Evolutionary conservation across 2,113 vertebrate species (phyloP).

Genomic region (Neolamprologus ventralis): DNA sequence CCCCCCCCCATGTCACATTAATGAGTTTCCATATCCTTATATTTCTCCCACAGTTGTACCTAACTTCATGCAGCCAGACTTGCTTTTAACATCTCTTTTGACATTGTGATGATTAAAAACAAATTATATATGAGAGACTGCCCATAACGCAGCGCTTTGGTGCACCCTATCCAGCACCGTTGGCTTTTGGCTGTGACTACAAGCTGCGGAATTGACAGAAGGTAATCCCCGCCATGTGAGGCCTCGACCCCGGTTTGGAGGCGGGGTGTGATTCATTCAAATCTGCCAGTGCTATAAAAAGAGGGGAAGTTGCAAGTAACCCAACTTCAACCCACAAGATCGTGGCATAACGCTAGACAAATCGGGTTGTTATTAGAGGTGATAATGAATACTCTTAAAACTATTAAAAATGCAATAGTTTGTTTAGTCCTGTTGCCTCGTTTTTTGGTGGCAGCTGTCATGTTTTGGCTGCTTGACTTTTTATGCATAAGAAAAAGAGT

Average conservation of each 20-base stretch:
- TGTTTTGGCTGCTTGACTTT: slow-evolving; percentile 96
- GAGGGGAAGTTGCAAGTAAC: slow-evolving; percentile 63
- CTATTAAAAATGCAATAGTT: slow-evolving; percentile 82
- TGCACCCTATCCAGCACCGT: not conserved
- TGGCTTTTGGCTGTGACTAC: slow-evolving; percentile 29
- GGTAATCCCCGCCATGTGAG: slow-evolving; percentile 90
- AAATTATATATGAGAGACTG: not conserved
- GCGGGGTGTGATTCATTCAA: slow-evolving; percentile 93
- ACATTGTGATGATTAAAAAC: not conserved
- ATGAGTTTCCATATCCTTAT: not conserved
- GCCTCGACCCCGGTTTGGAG: slow-evolving; percentile 83
- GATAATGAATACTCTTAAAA: slow-evolving; percentile 78
- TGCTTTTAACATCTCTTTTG: not conserved
- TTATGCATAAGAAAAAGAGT: slow-evolving; percentile 88
- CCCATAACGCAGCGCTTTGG: not conserved
- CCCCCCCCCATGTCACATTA: not conserved
- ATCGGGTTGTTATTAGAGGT: slow-evolving; percentile 60
- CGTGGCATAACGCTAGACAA: slow-evolving; percentile 53
- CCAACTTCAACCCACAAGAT: slow-evolving; percentile 67
- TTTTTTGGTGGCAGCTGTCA: slow-evolving; percentile 86
- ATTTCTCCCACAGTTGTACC: not conserved
- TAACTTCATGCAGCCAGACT: not conserved
- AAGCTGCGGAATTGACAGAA: slow-evolving; percentile 59
- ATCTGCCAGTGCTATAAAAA: slow-evolving; percentile 86
- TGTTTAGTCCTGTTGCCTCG: slow-evolving; percentile 88